Conservation (phyloP, 2,797 vertebrate genomes). For the Onychomys leucogaster region DNA sequence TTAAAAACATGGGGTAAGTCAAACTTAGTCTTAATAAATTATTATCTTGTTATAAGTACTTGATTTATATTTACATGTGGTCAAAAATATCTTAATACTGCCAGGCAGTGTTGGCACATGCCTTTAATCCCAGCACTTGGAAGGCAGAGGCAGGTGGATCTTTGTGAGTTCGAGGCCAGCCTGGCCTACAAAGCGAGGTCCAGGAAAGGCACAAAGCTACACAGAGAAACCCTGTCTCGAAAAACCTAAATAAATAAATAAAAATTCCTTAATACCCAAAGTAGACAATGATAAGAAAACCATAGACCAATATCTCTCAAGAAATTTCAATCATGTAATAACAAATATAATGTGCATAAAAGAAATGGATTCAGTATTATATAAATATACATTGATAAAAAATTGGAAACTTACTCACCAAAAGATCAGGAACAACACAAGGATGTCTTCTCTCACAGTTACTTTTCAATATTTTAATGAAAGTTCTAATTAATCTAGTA, state of each 20-base stretch:
- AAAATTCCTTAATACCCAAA: neutral
- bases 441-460: neutral
- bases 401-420: neutral
- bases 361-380: neutral
- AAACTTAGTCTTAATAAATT: neutral
- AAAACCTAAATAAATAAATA: too few relatives aligned
- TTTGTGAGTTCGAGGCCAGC: too few relatives aligned
- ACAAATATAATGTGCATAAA: neutral
- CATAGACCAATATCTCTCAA: neutral
- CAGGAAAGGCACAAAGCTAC: too few relatives aligned
- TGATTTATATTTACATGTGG: neutral
- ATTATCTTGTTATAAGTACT: neutral
- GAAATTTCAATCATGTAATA: neutral
- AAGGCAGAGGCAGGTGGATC: too few relatives aligned
- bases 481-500: neutral
- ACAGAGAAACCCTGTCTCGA: too few relatives aligned
- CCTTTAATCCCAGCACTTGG: too few relatives aligned
- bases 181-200: too few relatives aligned
- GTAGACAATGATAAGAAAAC: neutral
- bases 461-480: neutral
- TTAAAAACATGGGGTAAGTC: neutral
- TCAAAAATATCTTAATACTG: too few relatives aligned
- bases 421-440: neutral
- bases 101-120: too few relatives aligned
- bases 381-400: neutral